Evolutionary conservation across 2,888 invertebrate genomes (phyloP).

Genomic region (Aricia artaxerxes): DNA sequence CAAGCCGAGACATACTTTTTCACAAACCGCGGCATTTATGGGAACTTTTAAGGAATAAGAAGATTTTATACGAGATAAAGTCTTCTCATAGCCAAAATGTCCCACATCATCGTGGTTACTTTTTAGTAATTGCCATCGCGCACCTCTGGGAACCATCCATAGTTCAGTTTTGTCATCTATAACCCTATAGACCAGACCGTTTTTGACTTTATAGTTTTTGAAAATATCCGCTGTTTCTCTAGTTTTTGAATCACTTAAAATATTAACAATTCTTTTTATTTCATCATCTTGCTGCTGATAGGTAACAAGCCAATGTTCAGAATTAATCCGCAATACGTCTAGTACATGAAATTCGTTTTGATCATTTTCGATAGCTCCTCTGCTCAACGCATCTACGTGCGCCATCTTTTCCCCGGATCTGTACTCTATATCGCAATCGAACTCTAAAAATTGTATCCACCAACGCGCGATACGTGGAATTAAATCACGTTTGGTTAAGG

Average conservation of each 20-base stretch:
- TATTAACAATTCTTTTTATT: neutral
- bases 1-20: too few species aligned
- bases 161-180: neutral
- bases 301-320: neutral
- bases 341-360: neutral
- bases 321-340: neutral
- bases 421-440: constrained; percentile 34
- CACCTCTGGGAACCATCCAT: constrained; percentile 40
- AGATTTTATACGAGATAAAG: too few species aligned
- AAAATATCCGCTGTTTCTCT: neutral
- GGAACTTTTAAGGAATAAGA: too few species aligned
- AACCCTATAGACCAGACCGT: neutral
- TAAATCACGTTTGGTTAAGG: too few species aligned
- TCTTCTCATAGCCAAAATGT: too few species aligned
- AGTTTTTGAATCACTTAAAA: neutral
- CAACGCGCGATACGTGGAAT: neutral
- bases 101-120: constrained; percentile 38
- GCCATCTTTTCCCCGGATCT: constrained; percentile 31
- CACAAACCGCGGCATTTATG: too few species aligned
- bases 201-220: neutral
- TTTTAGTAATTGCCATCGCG: constrained; percentile 39
- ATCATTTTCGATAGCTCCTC: neutral
- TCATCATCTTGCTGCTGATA: neutral
- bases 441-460: constrained; percentile 35
- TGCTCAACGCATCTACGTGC: constrained; percentile 26